Percentiles rank a stretch among this genome's conserved stretches.
These are phyloP conservation scores for Autographa gamma DNA, from an alignment of 2,888 invertebrate species.

Conservation along the genomic window DNA sequence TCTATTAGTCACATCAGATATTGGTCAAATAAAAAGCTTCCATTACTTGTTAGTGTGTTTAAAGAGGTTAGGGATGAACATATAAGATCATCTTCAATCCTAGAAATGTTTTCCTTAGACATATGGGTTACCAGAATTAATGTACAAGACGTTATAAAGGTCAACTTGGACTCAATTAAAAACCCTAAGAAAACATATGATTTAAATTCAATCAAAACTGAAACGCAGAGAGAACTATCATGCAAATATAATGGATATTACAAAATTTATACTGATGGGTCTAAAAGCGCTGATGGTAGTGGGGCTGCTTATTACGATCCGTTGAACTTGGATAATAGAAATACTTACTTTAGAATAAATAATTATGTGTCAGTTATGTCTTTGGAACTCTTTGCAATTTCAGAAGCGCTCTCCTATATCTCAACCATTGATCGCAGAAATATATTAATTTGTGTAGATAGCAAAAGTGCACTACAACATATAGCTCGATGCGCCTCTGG, in stretches of 20 bases:
- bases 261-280: neutral
- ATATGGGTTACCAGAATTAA: neutral
- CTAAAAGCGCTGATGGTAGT: neutral
- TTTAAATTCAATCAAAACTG: neutral
- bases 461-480: neutral
- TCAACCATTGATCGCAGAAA: neutral
- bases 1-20: neutral
- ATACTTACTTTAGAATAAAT: neutral
- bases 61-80: neutral
- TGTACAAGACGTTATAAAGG: no score
- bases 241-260: neutral
- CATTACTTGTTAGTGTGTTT: neutral
- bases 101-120: neutral
- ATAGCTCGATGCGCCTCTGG: neutral
- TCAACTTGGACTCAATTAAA: neutral
- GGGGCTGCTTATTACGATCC: neutral
- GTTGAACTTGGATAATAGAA: neutral
- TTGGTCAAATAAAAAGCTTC: neutral
- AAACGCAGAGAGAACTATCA: neutral
- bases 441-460: neutral
- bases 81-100: neutral
- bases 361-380: neutral
- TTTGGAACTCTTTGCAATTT: neutral
- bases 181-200: neutral
- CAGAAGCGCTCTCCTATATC: neutral